These are phyloP conservation scores for Pelecanus crispus DNA, from an alignment of 2,113 vertebrate species.

Conservation along the genomic window DNA sequence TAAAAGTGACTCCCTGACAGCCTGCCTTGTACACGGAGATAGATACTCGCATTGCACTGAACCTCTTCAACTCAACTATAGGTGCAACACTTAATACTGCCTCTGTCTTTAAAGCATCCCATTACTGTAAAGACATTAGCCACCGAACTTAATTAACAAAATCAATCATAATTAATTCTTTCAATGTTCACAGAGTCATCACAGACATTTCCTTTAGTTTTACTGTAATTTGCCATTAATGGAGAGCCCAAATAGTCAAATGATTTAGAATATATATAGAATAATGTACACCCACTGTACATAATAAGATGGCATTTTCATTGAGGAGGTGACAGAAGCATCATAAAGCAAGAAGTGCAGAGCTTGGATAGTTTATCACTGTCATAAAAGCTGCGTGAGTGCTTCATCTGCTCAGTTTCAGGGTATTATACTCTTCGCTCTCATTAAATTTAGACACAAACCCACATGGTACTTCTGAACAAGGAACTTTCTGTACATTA, in stretches of 20 bases:
- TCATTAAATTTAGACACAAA: slow-evolving; percentile 22
- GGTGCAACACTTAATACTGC: slow-evolving; percentile 42
- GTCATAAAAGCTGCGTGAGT: neutral
- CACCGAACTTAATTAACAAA: slow-evolving; percentile 70
- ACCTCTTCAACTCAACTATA: slow-evolving; percentile 7
- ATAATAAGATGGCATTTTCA: slow-evolving; percentile 55
- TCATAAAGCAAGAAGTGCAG: slow-evolving; percentile 42
- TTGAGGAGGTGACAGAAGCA: slow-evolving; percentile 14
- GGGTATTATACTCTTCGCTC: neutral
- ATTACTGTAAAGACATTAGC: slow-evolving; percentile 69
- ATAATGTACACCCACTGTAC: slow-evolving; percentile 52
- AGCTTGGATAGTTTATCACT: slow-evolving; percentile 15
- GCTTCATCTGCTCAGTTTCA: slow-evolving; percentile 25
- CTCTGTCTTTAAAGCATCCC: slow-evolving; percentile 61
- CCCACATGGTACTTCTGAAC: neutral
- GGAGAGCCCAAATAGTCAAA: slow-evolving; percentile 63
- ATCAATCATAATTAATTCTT: slow-evolving; percentile 76
- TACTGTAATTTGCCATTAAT: slow-evolving; percentile 68
- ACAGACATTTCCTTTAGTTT: slow-evolving; percentile 66
- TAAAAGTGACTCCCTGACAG: neutral
- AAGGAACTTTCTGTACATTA: neutral
- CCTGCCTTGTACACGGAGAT: neutral
- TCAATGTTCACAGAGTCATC: slow-evolving; percentile 31
- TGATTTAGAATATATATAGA: slow-evolving; percentile 60
- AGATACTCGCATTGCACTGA: neutral